Evolutionary conservation across 2,888 invertebrate genomes (phyloP).

Genomic region (Cheilosia variabilis): DNA sequence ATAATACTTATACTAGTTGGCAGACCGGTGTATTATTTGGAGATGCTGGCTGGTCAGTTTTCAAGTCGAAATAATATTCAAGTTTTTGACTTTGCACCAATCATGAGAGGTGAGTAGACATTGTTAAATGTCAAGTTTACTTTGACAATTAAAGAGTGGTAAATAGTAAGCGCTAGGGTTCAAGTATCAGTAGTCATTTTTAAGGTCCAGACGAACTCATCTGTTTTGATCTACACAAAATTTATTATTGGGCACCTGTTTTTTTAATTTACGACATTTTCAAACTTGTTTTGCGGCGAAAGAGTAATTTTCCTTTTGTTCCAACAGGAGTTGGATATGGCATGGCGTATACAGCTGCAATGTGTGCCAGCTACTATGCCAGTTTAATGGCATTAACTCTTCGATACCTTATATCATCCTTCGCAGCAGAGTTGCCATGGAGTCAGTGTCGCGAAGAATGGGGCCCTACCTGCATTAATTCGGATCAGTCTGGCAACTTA

Average conservation of each 20-base stretch:
- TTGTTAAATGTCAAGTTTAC: not conserved
- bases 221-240: too few relatives aligned
- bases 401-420: constrained; percentile 87
- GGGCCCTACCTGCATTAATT: constrained; percentile 49
- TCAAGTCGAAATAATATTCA: constrained; percentile 88
- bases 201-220: too few relatives aligned
- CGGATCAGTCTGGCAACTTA: constrained; percentile 51
- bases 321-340: constrained; percentile 80
- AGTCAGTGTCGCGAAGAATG: constrained; percentile 66
- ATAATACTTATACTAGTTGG: constrained; percentile 87
- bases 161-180: too few relatives aligned
- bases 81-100: constrained; percentile 87
- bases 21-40: constrained; percentile 89
- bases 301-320: not conserved
- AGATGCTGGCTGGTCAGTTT: constrained; percentile 90
- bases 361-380: constrained; percentile 88
- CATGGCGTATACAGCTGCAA: constrained; percentile 84
- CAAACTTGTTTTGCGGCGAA: not conserved
- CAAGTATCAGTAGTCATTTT: too few relatives aligned
- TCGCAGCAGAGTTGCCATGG: constrained; percentile 87
- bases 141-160: too few relatives aligned
- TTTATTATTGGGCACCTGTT: too few relatives aligned
- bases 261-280: not conserved
- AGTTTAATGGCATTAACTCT: constrained; percentile 87
- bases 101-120: constrained; percentile 85